phyloP scores from a whole-genome alignment of 92 coral and sea anemone species.

The Porites rus region DNA sequence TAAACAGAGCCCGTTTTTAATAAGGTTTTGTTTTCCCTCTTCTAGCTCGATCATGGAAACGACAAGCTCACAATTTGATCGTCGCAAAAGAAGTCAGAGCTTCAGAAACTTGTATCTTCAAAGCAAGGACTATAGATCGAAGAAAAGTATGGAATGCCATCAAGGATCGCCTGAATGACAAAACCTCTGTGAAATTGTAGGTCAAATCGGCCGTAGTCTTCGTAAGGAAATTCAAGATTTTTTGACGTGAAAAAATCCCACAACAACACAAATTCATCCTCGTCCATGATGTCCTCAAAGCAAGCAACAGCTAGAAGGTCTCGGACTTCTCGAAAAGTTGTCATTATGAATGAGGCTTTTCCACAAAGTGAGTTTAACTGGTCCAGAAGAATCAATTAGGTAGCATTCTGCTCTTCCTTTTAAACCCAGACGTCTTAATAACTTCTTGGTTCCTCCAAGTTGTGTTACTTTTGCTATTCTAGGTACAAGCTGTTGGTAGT shows the following conservation, averaged over 20 bases:
- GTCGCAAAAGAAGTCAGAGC: too few relatives aligned
- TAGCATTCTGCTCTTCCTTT: conserved; percentile 50
- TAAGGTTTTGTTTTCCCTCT: too few relatives aligned
- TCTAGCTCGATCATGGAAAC: too few relatives aligned
- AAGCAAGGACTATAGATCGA: too few relatives aligned
- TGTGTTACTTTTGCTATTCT: conserved; percentile 51
- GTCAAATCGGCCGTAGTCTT: too few relatives aligned
- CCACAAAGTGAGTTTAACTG: conserved; percentile 55
- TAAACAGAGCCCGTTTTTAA: too few relatives aligned
- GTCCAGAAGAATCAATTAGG: conserved; percentile 54
- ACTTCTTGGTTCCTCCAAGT: conserved; percentile 24
- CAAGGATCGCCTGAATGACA: too few relatives aligned
- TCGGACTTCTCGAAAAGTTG: conserved; percentile 3
- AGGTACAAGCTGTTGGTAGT: conserved; percentile 53
- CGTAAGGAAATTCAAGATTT: neutral
- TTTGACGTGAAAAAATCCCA: neutral
- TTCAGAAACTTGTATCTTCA: too few relatives aligned
- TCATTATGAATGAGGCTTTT: conserved; percentile 37
- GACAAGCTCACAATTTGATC: too few relatives aligned
- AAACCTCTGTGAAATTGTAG: too few relatives aligned
- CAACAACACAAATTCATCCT: neutral
- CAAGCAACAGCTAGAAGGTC: neutral
- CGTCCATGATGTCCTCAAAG: neutral
- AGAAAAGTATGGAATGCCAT: too few relatives aligned
- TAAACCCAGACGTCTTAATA: conserved; percentile 19